Evolutionary conservation across 1,140 invertebrate species (phyloP), one percentile per base, ranked within the genome.

Genomic region (Potamilus streckersoni): DNA sequence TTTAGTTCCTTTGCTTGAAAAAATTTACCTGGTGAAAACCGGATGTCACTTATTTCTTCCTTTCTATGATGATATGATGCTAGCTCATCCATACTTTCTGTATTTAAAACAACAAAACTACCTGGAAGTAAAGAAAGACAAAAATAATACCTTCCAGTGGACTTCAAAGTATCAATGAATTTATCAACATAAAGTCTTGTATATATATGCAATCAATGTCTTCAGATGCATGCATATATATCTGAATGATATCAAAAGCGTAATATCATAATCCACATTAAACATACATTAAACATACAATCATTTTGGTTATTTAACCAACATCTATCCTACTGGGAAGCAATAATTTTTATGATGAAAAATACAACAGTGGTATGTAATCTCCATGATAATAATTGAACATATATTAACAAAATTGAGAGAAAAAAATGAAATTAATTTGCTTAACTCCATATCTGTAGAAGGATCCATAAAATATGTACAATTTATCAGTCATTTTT

Each of bases 1-100:
- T 49, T 11, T 49, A 49, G 38, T 49, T 49, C 4, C 6, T 49
- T 8, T 49, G 0, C 38, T 49, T 49, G 38, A 31, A 38, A 55
- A 17, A 63, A 16, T 68, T 74, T 83, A 87, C 89, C 87, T 79
- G 89, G 89, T 62, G 89, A 90, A 71, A 90, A 90, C 72, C 85
- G 85, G 38, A 90, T 87, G 76, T 90, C 90, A 55, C 88, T 87
- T 60, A 90, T 89, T 82, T 89, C 89, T 74, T 90, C 87, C 67
- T 89, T 89, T 62, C 90, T 84, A 79, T 90, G 87, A 76, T 89
- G 85, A 68, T 88, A 81, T 15, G 82, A 70, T 13, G 85, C 78
- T 23, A 90, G 83, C 16, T 88, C 85, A 38, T 89, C 86, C 78
- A 90, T 82, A 17, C 83, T 86, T 62, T 85, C 86, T n/a, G 82